Evolutionary conservation across 2,113 vertebrate species (phyloP).

Genomic region (Cygnus buccinator): DNA sequence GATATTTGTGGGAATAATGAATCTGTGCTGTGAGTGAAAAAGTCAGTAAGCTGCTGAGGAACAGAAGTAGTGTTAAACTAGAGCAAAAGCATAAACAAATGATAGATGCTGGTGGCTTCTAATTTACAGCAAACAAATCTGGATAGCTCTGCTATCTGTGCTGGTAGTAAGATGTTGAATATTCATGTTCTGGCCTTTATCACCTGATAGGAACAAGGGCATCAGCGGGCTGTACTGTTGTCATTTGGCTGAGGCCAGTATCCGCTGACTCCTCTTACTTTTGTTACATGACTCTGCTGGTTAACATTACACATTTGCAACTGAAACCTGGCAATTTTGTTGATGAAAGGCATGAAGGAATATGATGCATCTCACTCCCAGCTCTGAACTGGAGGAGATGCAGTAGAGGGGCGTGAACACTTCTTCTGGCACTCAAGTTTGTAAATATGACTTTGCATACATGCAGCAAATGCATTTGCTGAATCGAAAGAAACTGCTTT

Average conservation of each 20-base stretch:
- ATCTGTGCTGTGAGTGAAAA: neutral
- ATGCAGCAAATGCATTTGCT: neutral
- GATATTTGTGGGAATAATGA: neutral
- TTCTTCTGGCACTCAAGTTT: neutral
- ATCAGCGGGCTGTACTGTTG: neutral
- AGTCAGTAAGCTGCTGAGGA: neutral
- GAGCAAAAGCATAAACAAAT: neutral
- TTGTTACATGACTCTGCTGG: neutral
- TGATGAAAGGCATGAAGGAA: conserved; percentile 36
- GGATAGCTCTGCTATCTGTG: neutral
- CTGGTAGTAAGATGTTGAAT: neutral
- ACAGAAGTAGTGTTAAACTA: neutral
- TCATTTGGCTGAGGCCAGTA: neutral
- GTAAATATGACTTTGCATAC: neutral
- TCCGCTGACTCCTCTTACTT: conserved; percentile 6
- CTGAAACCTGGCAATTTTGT: conserved; percentile 37
- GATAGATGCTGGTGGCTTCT: neutral
- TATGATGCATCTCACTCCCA: neutral
- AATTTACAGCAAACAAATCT: neutral
- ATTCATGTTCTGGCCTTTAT: conserved; percentile 9
- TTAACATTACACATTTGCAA: conserved; percentile 37
- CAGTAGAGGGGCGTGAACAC: neutral
- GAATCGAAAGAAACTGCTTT: neutral
- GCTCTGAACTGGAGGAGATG: neutral
- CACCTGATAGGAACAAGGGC: neutral